phyloP scores from a whole-genome alignment of 2,888 invertebrate species.

The Pyrocoelia pectoralis region DNA sequence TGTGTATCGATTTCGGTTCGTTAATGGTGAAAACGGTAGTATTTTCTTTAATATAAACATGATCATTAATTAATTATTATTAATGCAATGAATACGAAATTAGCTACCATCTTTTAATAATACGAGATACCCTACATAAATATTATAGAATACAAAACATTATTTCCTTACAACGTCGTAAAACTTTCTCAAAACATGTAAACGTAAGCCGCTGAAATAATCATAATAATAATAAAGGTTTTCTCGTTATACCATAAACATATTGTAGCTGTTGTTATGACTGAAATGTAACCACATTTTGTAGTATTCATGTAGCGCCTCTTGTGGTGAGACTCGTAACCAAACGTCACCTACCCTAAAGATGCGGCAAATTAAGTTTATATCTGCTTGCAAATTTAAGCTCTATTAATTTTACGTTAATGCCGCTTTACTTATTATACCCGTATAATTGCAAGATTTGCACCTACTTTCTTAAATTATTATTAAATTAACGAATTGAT shows the following conservation, averaged over 20 bases:
- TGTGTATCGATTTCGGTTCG: too few species aligned
- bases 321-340: slow-evolving; percentile 40
- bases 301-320: slow-evolving; percentile 44
- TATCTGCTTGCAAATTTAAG: slow-evolving; percentile 43
- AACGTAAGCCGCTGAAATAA: slow-evolving; percentile 1
- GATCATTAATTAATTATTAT: too few species aligned
- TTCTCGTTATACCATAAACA: slow-evolving; percentile 27
- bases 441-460: slow-evolving; percentile 19
- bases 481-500: neutral
- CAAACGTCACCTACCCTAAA: slow-evolving; percentile 46
- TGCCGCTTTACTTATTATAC: slow-evolving; percentile 32
- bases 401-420: slow-evolving; percentile 44
- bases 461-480: neutral
- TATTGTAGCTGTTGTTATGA: slow-evolving; percentile 31
- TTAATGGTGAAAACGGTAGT: too few species aligned
- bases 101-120: too few species aligned
- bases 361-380: slow-evolving; percentile 48
- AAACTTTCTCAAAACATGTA: neutral
- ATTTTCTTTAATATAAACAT: too few species aligned
- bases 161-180: neutral
- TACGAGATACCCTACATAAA: too few species aligned
- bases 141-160: too few species aligned
- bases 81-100: too few species aligned
- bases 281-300: slow-evolving; percentile 36
- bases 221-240: slow-evolving; percentile 25